phyloP scores from a whole-genome alignment of 2,113 vertebrate species.

The Baryphthengus martii region DNA sequence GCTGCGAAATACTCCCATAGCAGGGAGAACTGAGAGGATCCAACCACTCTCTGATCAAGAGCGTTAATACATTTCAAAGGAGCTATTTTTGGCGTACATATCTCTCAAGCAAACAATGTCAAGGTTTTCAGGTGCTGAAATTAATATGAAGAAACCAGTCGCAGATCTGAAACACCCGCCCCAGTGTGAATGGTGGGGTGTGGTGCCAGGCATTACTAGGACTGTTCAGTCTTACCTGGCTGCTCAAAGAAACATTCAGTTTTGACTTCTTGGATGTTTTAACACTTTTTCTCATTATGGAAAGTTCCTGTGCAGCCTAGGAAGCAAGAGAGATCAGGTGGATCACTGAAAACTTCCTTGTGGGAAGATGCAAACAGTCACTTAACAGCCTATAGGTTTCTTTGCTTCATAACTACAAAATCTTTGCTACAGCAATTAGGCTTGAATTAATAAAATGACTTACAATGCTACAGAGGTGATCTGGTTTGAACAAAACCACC shows the following conservation, averaged over 20 bases:
- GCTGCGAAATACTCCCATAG: background rate
- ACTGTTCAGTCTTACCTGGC: slow-evolving; percentile 54
- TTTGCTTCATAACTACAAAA: background rate
- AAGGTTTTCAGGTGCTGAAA: background rate
- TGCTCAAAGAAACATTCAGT: slow-evolving; percentile 5
- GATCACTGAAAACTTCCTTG: background rate
- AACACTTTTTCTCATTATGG: background rate
- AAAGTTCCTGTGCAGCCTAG: slow-evolving; percentile 54
- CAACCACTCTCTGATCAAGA: accelerated
- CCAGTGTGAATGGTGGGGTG: accelerated
- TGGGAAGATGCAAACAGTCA: background rate
- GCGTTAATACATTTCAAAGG: background rate
- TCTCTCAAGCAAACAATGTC: background rate
- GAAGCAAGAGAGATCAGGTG: background rate
- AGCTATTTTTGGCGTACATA: background rate
- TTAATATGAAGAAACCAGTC: background rate
- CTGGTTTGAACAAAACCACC: background rate
- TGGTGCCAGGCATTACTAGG: background rate
- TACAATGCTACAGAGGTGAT: background rate
- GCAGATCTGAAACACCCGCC: background rate
- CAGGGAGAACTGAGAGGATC: background rate
- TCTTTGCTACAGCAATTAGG: background rate
- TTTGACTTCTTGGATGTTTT: background rate
- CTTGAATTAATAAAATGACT: background rate
- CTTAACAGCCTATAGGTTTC: background rate